Base-by-base conservation (phyloP, 2,113 vertebrate genomes). In the Anseranas semipalmata region DNA sequence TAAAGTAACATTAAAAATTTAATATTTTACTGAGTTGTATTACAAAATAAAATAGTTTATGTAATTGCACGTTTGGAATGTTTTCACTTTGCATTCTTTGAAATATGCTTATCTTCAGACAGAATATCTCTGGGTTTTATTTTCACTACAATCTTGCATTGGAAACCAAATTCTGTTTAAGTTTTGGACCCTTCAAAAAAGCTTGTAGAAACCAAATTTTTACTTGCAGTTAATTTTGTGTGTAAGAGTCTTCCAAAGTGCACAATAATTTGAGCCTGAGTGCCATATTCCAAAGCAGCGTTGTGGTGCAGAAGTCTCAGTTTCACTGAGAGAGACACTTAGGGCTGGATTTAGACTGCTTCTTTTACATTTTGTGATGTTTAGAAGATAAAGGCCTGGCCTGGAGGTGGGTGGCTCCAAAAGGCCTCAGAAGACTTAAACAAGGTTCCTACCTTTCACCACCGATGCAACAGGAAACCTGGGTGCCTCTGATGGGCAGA, bases 1-100 rank as follows among this genome's bases (percentile, higher is more conserved):
- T 72, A 91, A 92, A 87, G 53, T 17, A 73, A n/a, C 83, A 85
- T 94, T 89, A 94, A 94, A 94, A 93, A 86, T 68, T 73, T 81
- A 90, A 48, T 53, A 72, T 80, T 84, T 92, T 71, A 43, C 60
- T 48, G 43, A 78, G 16, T 32, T 95, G 84, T 90, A 92, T 71
- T 84, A 52, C 73, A 89, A 93, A 93, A 84, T 65, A 7, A 93
- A 91, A 71, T 52, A 55, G 27, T 96, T 93, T 90, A 86, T 75
- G 25, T 78, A 75, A 93, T 2, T 81, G 65, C 25, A 5, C 56
- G 20, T 84, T 95, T 93, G 76, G 33, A 78, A 81, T 45, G 19
- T 48, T 96, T 68, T 45, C 67, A 41, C 39, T 86, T 90, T 14
- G 33, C 32, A 39, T 71, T 86, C 59, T 93, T 71, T 65, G 43